phyloP scores from a whole-genome alignment of 1,140 invertebrate genomes.

The Streblospio benedicti region DNA sequence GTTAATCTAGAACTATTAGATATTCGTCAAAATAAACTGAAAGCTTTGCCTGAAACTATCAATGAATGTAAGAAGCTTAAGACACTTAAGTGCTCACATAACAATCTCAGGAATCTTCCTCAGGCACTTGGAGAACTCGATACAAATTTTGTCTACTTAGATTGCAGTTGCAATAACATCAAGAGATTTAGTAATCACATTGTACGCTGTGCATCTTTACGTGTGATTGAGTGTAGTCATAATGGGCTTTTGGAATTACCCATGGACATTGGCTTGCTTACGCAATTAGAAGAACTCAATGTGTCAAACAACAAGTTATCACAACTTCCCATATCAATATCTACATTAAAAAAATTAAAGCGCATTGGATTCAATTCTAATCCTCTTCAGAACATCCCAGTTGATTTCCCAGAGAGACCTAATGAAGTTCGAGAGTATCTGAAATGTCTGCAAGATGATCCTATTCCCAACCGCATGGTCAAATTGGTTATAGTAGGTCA shows the following conservation, averaged over 20 bases:
- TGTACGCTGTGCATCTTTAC: slow-evolving; percentile 2
- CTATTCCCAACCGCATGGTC: slow-evolving; percentile 11
- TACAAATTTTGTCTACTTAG: not conserved
- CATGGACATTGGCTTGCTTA: slow-evolving; percentile 8
- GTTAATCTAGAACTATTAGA: slow-evolving; percentile 10
- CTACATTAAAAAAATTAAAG: slow-evolving; percentile 3
- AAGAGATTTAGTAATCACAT: slow-evolving; percentile 8
- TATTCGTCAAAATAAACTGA: slow-evolving; percentile 7
- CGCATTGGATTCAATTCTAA: slow-evolving; percentile 10
- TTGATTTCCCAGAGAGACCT: slow-evolving; percentile 10
- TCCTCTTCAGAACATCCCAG: slow-evolving; percentile 16
- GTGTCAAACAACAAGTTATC: slow-evolving; percentile 10
- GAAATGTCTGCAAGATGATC: slow-evolving; percentile 12
- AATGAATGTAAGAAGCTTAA: slow-evolving; percentile 3
- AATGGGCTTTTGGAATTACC: slow-evolving; percentile 11
- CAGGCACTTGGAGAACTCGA: not conserved
- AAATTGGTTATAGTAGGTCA: slow-evolving; percentile 18
- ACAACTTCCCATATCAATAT: slow-evolving; percentile 10
- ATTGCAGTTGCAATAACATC: slow-evolving; percentile 3
- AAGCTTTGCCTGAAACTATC: slow-evolving; percentile 1
- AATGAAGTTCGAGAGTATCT: slow-evolving; percentile 12
- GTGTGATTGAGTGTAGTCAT: not conserved
- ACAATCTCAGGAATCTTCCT: slow-evolving; percentile 13
- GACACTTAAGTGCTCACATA: slow-evolving; percentile 8
- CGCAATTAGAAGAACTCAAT: slow-evolving; percentile 1